These are phyloP conservation scores for Rambutsinella grinnellia DNA, from an alignment of 2,888 invertebrate genomes.

Conservation along the genomic window DNA sequence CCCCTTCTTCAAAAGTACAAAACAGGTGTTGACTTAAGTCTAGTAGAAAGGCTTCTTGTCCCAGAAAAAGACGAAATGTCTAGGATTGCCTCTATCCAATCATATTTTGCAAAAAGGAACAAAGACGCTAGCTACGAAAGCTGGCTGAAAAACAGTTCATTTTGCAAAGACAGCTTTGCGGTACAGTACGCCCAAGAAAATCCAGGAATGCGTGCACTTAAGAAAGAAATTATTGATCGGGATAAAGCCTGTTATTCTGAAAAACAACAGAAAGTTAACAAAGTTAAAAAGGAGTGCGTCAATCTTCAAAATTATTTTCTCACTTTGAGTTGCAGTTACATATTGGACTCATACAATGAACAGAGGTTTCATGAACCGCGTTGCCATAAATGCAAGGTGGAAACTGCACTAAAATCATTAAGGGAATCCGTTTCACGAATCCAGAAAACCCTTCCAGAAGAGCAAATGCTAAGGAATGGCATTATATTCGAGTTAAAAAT, in stretches of 20 bases:
- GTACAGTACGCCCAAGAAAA: constrained; percentile 1
- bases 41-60: constrained; percentile 7
- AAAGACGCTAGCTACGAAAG: too few species aligned
- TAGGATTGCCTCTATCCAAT: not conserved
- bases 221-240: not conserved
- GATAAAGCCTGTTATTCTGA: not conserved
- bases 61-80: constrained; percentile 21
- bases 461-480: constrained; percentile 13
- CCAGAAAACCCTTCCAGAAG: constrained; percentile 16
- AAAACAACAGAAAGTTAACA: constrained; percentile 3
- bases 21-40: constrained; percentile 18
- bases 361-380: too few species aligned
- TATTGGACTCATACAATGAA: too few species aligned
- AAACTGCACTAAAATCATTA: too few species aligned
- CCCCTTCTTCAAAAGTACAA: constrained; percentile 15
- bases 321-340: too few species aligned
- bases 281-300: too few species aligned
- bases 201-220: constrained; percentile 7
- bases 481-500: constrained; percentile 45
- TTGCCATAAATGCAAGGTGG: too few species aligned
- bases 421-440: not conserved
- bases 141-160: too few species aligned
- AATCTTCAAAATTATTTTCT: too few species aligned
- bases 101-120: constrained; percentile 19
- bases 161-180: too few species aligned